Conservation (phyloP, 2,888 invertebrate species). For the Machimus atricapillus region DNA sequence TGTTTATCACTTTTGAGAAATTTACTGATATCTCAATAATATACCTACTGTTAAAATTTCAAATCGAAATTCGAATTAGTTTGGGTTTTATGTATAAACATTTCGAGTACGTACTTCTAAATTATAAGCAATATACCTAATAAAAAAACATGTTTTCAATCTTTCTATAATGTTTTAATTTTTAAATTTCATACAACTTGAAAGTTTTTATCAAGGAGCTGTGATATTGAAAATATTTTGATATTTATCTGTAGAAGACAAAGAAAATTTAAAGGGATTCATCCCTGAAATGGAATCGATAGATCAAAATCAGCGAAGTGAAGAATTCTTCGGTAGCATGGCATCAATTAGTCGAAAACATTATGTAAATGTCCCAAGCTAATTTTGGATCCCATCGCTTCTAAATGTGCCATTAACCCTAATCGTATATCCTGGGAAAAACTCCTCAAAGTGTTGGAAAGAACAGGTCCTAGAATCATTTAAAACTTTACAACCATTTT, state of each 20-base stretch:
- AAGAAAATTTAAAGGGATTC: not conserved
- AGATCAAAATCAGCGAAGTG: not conserved
- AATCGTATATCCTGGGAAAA: not conserved
- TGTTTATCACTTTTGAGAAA: too few species aligned
- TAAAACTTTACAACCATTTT: constrained; percentile 25
- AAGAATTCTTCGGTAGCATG: not conserved
- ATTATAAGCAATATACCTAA: too few species aligned
- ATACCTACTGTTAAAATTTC: too few species aligned
- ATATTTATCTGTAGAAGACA: not conserved
- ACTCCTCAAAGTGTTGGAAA: not conserved
- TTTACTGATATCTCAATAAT: too few species aligned
- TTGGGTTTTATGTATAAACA: too few species aligned
- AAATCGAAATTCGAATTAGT: too few species aligned
- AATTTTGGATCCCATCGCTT: not conserved
- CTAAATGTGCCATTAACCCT: not conserved
- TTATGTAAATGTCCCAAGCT: not conserved
- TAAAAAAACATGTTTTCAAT: too few species aligned
- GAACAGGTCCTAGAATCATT: not conserved
- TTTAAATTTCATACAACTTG: not conserved
- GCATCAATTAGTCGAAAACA: not conserved
- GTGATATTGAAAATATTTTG: not conserved
- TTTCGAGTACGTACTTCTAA: too few species aligned
- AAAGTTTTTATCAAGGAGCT: not conserved
- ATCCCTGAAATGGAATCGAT: not conserved
- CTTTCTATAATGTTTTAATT: not conserved